Evolutionary conservation across 2,113 vertebrate species (phyloP), one percentile per base, ranked within the genome.

Genomic region (Poeciliopsis prolifica): DNA sequence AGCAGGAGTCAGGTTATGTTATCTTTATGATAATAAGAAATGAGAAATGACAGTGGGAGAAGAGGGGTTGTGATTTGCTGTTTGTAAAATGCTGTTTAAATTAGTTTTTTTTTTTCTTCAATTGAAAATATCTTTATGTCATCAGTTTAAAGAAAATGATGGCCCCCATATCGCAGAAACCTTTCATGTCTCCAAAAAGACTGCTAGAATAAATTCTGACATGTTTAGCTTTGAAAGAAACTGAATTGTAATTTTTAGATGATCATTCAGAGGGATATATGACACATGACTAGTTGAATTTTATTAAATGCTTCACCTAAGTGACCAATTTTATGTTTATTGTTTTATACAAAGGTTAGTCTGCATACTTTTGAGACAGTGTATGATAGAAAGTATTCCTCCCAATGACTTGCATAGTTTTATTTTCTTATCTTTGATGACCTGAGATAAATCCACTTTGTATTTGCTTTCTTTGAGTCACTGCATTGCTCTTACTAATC

Each of bases 231-330:
- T 80, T 86, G 68, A 75, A 54, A 66, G 76, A 88, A 85, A 82
- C 78, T 35, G 71, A 76, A 76, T 85, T 15, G 66, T 86, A 81
- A 81, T 86, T 90, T 84, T 75, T 82, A 1, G 19, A 51, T 5
- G 17, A 19, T 51, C 19, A 51, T 62, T 35, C 31, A 44, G 70
- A 76, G 61, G 70, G 82, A 87, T 87, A 19, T 75, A 88, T 87
- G 74, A 75, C 40, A 15, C 40, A 79, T 74, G 79, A 67, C 86
- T 86, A 15, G 12, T 42, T 88, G 84, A 84, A 80, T 85, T 81
- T 86, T 72, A 88, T 84, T 77, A 88, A 89, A 91, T 91, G 71
- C 73, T 81, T 68, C 74, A 82, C 88, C 88, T 84, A 91, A 90
- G 85, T 85, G 82, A 86, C 81, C 90, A 86, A 82, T 86, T 80